Evolutionary conservation across 2,797 vertebrate species (phyloP).

Genomic region (Oophaga sylvatica): DNA sequence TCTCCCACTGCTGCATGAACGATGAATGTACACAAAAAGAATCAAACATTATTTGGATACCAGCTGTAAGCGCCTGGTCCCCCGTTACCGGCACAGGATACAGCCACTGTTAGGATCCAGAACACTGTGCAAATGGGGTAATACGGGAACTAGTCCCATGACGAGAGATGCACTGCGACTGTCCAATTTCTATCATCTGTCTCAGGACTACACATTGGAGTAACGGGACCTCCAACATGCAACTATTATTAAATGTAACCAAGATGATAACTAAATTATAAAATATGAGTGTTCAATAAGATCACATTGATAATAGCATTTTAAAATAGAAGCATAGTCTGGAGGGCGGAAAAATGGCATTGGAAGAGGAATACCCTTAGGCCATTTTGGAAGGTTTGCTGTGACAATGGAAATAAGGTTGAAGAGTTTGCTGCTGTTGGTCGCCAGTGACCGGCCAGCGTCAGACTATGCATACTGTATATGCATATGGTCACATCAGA

Average conservation of each 20-base stretch:
- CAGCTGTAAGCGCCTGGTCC: background rate
- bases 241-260: background rate
- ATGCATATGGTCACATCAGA: too few relatives aligned
- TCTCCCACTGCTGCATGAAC: slow-evolving; percentile 15
- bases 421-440: background rate
- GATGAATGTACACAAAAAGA: slow-evolving; percentile 12
- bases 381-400: background rate
- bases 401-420: too few relatives aligned
- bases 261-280: background rate
- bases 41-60: background rate
- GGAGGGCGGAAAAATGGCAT: background rate
- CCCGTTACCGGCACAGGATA: background rate
- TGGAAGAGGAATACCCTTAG: background rate
- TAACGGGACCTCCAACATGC: background rate
- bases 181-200: background rate
- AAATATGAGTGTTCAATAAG: background rate
- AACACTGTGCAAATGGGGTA: background rate
- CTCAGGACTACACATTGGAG: background rate
- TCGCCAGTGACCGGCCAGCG: too few relatives aligned
- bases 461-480: too few relatives aligned
- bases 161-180: background rate
- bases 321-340: too few relatives aligned
- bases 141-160: background rate
- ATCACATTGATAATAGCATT: background rate
- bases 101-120: background rate